These are phyloP conservation scores for Maniola jurtina DNA, from an alignment of 1,140 invertebrate species.

Conservation along the genomic window DNA sequence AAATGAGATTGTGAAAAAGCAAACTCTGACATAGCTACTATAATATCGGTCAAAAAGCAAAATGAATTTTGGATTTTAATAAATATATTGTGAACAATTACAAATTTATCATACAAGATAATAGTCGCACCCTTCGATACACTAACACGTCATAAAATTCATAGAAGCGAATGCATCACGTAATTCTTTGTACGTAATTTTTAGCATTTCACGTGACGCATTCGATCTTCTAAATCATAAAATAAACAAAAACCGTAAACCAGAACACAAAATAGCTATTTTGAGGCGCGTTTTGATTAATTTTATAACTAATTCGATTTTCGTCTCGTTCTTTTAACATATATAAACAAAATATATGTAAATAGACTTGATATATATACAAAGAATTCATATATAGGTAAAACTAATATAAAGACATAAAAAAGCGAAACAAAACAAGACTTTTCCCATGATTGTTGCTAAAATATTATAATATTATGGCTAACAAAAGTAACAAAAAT, in stretches of 20 bases:
- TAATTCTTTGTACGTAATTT: background rate
- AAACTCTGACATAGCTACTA: too few species aligned
- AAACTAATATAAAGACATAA: constrained; percentile 5
- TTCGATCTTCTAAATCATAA: constrained; percentile 4
- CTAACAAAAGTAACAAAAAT: too few species aligned
- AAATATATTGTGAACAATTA: background rate
- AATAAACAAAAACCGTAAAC: constrained; percentile 36
- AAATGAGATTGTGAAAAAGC: too few species aligned
- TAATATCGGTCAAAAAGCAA: too few species aligned
- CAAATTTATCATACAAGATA: background rate
- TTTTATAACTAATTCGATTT: constrained; percentile 35
- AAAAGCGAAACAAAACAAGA: background rate
- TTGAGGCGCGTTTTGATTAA: constrained; percentile 31
- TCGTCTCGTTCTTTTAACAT: constrained; percentile 35
- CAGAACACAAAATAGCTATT: constrained; percentile 43
- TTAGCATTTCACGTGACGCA: constrained; percentile 3
- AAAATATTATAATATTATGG: too few species aligned
- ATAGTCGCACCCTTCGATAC: constrained; percentile 1
- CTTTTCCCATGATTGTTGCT: background rate
- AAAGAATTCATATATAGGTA: constrained; percentile 13
- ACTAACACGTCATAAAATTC: constrained; percentile 6
- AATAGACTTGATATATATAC: constrained; percentile 6
- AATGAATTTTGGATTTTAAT: too few species aligned
- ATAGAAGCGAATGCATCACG: constrained; percentile 5
- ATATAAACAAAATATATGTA: constrained; percentile 11